Conservation (phyloP, 2,888 invertebrate genomes). For the Chirona hameri region DNA sequence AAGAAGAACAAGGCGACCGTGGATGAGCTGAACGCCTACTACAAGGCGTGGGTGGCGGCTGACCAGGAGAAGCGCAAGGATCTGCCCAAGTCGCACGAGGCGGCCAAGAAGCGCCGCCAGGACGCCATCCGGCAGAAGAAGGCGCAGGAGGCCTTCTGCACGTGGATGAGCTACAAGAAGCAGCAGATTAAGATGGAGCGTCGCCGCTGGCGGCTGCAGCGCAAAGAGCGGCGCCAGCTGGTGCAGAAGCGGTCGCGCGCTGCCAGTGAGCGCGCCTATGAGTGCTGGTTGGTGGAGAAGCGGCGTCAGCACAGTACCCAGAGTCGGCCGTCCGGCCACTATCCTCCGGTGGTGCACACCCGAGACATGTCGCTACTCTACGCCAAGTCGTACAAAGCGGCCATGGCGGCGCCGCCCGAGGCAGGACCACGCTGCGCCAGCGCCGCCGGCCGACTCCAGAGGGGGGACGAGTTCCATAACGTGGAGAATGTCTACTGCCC, state of each 20-base stretch:
- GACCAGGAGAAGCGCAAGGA: background rate
- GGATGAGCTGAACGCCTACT: background rate
- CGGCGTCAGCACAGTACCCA: background rate
- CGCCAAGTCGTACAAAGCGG: background rate
- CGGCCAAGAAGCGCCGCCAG: background rate
- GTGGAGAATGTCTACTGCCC: slow-evolving; percentile 9
- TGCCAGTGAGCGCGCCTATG: background rate
- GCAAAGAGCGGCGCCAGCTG: slow-evolving; percentile 13
- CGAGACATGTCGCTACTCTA: background rate
- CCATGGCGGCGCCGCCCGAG: background rate
- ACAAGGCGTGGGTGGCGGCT: background rate
- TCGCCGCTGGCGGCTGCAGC: background rate
- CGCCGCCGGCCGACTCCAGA: background rate
- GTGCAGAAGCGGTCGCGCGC: background rate
- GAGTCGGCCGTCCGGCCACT: background rate
- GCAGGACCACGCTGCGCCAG: background rate
- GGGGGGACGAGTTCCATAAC: background rate
- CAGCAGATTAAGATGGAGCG: slow-evolving; percentile 22
- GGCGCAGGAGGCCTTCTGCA: slow-evolving; percentile 25
- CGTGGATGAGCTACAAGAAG: slow-evolving; percentile 22
- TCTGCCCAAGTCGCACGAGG: background rate
- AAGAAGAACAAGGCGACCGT: background rate
- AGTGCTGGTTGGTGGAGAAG: background rate
- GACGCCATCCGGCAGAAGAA: background rate
- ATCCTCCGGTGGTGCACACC: background rate